phyloP scores from a whole-genome alignment of 2,113 vertebrate species.

The Cygnus buccinator region DNA sequence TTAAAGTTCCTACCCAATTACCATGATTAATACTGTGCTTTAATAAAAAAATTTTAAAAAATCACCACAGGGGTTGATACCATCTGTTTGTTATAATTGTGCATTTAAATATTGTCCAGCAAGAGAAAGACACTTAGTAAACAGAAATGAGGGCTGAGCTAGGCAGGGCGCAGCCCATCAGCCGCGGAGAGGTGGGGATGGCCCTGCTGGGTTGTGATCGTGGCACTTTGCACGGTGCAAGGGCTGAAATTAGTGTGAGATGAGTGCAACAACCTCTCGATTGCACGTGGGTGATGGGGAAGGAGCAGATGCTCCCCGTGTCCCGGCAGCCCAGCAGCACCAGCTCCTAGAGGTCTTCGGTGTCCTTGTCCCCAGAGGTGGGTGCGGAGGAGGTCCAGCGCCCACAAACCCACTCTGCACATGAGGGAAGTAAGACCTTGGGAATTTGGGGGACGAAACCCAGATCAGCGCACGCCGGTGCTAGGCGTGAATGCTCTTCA shows the following conservation, averaged over 20 bases:
- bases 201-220: rapidly evolving
- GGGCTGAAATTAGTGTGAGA: neutral
- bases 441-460: neutral
- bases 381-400: neutral
- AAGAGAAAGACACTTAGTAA: neutral
- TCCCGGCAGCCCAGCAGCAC: neutral
- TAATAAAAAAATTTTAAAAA: slow-evolving; percentile 48
- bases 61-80: slow-evolving; percentile 61
- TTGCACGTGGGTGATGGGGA: rapidly evolving
- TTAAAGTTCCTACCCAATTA: slow-evolving; percentile 67
- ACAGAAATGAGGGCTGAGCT: neutral
- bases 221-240: neutral
- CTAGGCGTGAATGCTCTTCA: rapidly evolving
- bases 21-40: slow-evolving; percentile 68
- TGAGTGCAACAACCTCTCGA: neutral
- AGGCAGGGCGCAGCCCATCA: neutral
- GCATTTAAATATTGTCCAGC: slow-evolving; percentile 21
- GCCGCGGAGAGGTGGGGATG: neutral
- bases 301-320: rapidly evolving
- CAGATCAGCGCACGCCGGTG: too few relatives aligned
- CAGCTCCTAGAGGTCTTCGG: neutral
- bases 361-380: neutral
- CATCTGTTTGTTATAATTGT: slow-evolving; percentile 70
- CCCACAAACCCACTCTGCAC: neutral
- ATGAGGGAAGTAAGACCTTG: neutral